Conservation (phyloP, 2,797 vertebrate genomes). For the Brachyrhaphis roseni region DNA sequence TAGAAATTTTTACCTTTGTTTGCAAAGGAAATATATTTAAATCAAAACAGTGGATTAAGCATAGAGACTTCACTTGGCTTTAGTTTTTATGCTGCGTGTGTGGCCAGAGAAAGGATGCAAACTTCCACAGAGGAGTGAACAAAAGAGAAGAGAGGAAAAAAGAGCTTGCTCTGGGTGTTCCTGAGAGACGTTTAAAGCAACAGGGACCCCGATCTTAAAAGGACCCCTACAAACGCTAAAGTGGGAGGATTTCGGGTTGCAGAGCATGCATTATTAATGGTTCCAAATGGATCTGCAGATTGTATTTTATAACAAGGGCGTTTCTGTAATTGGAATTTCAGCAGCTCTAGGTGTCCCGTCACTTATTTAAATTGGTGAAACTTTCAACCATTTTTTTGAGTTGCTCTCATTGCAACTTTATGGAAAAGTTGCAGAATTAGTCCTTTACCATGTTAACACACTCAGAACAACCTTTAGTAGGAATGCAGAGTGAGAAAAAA, state of each 20-base stretch:
- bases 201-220: conserved; percentile 48
- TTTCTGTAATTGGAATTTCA: conserved; percentile 10
- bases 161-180: conserved; percentile 47
- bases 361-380: not conserved
- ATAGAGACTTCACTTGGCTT: conserved; percentile 34
- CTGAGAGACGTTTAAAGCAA: conserved; percentile 56
- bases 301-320: not conserved
- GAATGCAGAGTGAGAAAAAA: not conserved
- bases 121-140: conserved; percentile 68
- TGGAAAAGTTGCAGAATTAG: not conserved
- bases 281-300: conserved; percentile 11
- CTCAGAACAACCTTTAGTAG: not conserved
- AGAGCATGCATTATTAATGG: conserved; percentile 24
- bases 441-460: not conserved
- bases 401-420: not conserved
- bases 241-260: conserved; percentile 15
- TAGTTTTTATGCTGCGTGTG: conserved; percentile 51
- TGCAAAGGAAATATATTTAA: conserved; percentile 21
- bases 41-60: conserved; percentile 32
- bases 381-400: not conserved
- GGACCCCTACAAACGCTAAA: conserved; percentile 32
- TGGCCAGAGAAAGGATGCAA: conserved; percentile 71
- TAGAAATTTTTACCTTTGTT: not conserved
- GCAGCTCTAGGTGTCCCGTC: not conserved
- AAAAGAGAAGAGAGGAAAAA: conserved; percentile 52